Base-by-base conservation (phyloP, 1,140 invertebrate genomes). In the Chelonus insularis region DNA sequence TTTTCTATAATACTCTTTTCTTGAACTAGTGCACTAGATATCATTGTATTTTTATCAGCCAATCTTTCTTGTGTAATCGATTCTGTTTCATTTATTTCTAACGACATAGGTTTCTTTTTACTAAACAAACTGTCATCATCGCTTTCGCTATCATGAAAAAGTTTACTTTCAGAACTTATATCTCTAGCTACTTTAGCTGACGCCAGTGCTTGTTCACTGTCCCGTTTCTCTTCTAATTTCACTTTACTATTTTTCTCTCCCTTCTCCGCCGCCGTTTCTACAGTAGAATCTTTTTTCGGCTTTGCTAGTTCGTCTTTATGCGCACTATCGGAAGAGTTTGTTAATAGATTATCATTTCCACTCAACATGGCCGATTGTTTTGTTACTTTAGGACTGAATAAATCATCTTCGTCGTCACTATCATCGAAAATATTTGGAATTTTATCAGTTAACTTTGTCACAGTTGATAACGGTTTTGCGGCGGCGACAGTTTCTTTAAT, bases 101-200 rank as follows among this genome's bases (percentile, higher is more conserved):
- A 21, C 16, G 12, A 5, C 37, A 20, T 5, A n/a, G 2, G 2
- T 1, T 25, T 61, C 5, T 70, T 71, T 4, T 60, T 60, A 2
- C 63, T 59, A 45, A 77, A 77, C 2, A 78, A 34, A 63, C 72
- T 72, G 23, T 72, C 68, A 1, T 74, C 72, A 23, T 72, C 68
- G 34, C 66, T 65, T 1, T 73, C 72, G 1, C 70, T 71, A 2
- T 71, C 72, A 16, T 29, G 25, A 16, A 75, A 76, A 1, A 77
- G n/a, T 7, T 36, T 62, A 4, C 21, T 65, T 9, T 23, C 25
- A 5, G 60, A 48, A 4, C 39, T 67, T 12, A 51, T 4, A 43
- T n/a, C 16, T 16, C 12, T 36, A 56, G 25, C 43, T 57, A 45
- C 32, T 18, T 50, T 34, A 21, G 18, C 60, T 18, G 39, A 20